phyloP scores from a whole-genome alignment of 2,888 invertebrate species.

The Athripsodes cinereus region DNA sequence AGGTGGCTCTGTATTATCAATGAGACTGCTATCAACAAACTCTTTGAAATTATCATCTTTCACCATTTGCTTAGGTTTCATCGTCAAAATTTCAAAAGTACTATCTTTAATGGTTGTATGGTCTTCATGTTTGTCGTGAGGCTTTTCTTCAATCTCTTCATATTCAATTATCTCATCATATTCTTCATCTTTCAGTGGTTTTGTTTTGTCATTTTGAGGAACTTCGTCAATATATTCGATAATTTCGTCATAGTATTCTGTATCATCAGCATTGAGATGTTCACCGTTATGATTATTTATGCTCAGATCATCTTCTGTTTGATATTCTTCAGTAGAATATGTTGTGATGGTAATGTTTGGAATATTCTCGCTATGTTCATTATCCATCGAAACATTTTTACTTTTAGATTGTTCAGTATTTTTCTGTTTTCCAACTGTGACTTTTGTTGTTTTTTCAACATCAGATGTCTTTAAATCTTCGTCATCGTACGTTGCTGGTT shows the following conservation, averaged over 20 bases:
- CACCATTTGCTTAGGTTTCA: slow-evolving; percentile 50
- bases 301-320: slow-evolving; percentile 32
- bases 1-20: slow-evolving; percentile 47
- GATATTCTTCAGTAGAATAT: slow-evolving; percentile 37
- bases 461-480: slow-evolving; percentile 3
- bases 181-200: slow-evolving; percentile 23
- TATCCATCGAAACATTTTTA: slow-evolving; percentile 3
- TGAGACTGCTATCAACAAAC: slow-evolving; percentile 53
- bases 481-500: slow-evolving; percentile 13
- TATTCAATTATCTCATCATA: slow-evolving; percentile 37
- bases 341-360: slow-evolving; percentile 30
- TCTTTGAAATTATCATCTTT: slow-evolving; percentile 55
- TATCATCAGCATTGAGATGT: slow-evolving; percentile 23
- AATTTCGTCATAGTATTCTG: slow-evolving; percentile 31
- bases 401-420: slow-evolving; percentile 2
- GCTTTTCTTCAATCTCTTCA: slow-evolving; percentile 31
- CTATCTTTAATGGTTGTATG: slow-evolving; percentile 33
- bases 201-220: background rate
- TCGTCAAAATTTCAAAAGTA: slow-evolving; percentile 51
- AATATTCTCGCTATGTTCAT: slow-evolving; percentile 29
- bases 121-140: slow-evolving; percentile 35
- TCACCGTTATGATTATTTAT: slow-evolving; percentile 11
- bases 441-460: slow-evolving; percentile 1
- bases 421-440: background rate
- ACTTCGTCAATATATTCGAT: slow-evolving; percentile 29